Evolutionary conservation across 2,113 vertebrate genomes (phyloP), one percentile per base, ranked within the genome.

Genomic region (Lethenteron camtschaticum): DNA sequence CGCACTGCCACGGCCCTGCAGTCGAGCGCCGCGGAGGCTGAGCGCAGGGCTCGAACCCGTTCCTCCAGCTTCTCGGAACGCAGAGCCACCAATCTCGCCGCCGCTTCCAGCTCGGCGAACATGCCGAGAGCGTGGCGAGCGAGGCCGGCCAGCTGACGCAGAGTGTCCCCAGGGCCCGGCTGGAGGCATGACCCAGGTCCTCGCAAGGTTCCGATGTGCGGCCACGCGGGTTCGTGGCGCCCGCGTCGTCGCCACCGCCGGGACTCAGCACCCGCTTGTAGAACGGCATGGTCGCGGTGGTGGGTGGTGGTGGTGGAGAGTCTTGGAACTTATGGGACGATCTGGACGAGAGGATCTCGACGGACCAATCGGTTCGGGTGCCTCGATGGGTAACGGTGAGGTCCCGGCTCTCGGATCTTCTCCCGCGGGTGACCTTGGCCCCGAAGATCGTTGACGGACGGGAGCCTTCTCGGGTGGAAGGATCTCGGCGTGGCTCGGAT

Each of bases 61-160:
- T 10, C n/a, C 63, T 66, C 63, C 63, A 66, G 63, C 10, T 10
- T 8, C 63, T 66, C 63, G n/a, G 63, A 16, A 9, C n/a, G n/a
- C 63, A 9, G 63, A 9, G 24, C 10, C n/a, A 66, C 63, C 41
- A 41, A 41, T 3, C 41, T 41, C 41, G 41, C 41, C 10, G n/a
- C 63, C 63, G 63, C 63, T 10, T 66, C 63, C n/a, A 66, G 8
- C 10, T 66, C 63, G 63, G 63, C 63, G 63, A 66, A 66, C n/a
- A 66, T n/a, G n/a, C 63, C 63, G n/a, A 66, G 63, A n/a, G 63
- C 63, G 63, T 66, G 63, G 8, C 63, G 63, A 24, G n/a, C n/a
- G n/a, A 66, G 63, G n/a, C 24, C 9, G 10, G 63, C 63, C 63
- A 66, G 63, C 63, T 66, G 63, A 10, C 63, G 63, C 63, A 66